Conservation (phyloP, 2,888 invertebrate genomes). For the Himalopsyche kuldschensis region DNA sequence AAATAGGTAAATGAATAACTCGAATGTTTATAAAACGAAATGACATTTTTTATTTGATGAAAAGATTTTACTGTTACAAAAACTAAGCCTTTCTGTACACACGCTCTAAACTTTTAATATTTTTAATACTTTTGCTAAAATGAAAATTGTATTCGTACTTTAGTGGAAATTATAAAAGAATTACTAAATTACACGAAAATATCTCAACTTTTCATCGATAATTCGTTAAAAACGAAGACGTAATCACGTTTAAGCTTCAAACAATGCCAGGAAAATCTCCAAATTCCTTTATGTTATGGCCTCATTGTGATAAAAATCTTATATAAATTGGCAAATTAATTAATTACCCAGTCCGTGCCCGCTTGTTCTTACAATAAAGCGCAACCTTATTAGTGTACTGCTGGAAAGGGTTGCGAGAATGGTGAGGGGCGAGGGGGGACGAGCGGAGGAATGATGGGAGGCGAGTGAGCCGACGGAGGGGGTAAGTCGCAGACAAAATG, state of each 20-base stretch:
- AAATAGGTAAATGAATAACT: too few relatives aligned
- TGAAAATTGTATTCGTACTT: too few relatives aligned
- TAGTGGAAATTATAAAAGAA: not conserved
- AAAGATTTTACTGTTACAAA: too few relatives aligned
- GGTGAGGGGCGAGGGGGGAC: not conserved
- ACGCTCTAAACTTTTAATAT: too few relatives aligned
- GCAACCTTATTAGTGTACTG: conserved; percentile 39
- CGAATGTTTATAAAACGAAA: too few relatives aligned
- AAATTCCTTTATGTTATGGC: not conserved
- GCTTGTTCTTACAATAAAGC: conserved; percentile 38
- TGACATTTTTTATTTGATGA: too few relatives aligned
- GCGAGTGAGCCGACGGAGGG: not conserved
- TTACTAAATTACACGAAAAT: not conserved
- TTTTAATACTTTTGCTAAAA: too few relatives aligned
- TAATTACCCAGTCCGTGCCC: conserved; percentile 27
- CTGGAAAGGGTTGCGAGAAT: conserved; percentile 9
- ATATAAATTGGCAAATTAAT: conserved; percentile 3
- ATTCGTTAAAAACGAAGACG: not conserved
- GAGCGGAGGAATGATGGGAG: not conserved
- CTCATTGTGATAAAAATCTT: not conserved
- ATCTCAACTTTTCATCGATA: not conserved
- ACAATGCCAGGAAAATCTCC: not conserved
- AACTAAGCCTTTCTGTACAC: too few relatives aligned
- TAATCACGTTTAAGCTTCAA: not conserved
- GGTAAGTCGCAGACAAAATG: conserved; percentile 27